phyloP scores from a whole-genome alignment of 2,888 invertebrate genomes.

The Melanostoma mellinum region DNA sequence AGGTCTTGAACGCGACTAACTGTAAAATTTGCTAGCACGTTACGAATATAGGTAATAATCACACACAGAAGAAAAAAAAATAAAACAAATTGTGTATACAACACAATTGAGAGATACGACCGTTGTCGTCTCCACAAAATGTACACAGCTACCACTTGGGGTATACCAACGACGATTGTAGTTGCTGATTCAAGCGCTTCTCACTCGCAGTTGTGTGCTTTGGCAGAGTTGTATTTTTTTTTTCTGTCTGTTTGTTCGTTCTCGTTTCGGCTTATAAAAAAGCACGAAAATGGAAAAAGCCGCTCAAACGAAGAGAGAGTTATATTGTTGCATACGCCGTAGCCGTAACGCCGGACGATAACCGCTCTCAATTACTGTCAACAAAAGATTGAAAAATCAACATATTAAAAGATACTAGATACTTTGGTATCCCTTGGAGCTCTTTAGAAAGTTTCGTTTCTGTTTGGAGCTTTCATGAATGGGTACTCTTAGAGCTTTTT shows the following conservation, averaged over 20 bases:
- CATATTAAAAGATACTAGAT: slow-evolving; percentile 22
- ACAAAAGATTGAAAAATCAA: slow-evolving; percentile 40
- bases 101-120: slow-evolving; percentile 61
- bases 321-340: neutral
- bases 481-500: slow-evolving; percentile 41
- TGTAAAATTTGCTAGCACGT: slow-evolving; percentile 81
- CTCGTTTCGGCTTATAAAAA: slow-evolving; percentile 22
- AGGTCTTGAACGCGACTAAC: slow-evolving; percentile 83
- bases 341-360: neutral
- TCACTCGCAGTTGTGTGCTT: slow-evolving; percentile 58
- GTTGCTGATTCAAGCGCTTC: slow-evolving; percentile 54
- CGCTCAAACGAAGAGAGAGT: slow-evolving; percentile 28
- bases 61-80: slow-evolving; percentile 54
- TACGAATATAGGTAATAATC: slow-evolving; percentile 79
- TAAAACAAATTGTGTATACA: slow-evolving; percentile 39
- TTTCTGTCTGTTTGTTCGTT: neutral
- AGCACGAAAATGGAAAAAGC: slow-evolving; percentile 30
- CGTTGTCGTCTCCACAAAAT: slow-evolving; percentile 27
- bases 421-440: slow-evolving; percentile 14
- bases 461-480: slow-evolving; percentile 58
- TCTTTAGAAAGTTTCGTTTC: slow-evolving; percentile 32
- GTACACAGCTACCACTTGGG: slow-evolving; percentile 55
- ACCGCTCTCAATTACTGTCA: slow-evolving; percentile 34
- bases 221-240: slow-evolving; percentile 25
- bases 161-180: slow-evolving; percentile 58